Conservation (phyloP, 2,113 vertebrate genomes). For the Progne subis region DNA sequence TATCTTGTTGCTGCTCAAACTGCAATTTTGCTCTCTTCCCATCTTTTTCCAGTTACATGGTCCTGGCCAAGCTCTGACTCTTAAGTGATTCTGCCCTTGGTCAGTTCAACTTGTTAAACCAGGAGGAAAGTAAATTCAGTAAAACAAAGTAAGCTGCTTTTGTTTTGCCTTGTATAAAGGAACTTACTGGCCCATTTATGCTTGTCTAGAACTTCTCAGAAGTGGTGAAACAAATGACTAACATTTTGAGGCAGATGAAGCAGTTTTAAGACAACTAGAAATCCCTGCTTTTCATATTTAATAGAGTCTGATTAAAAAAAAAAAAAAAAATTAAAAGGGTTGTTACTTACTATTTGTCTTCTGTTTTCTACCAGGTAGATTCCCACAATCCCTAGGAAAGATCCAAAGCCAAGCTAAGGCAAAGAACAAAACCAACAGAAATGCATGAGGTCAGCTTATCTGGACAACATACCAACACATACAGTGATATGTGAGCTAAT, state of each 20-base stretch:
- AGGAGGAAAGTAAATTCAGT: neutral
- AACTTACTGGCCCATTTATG: neutral
- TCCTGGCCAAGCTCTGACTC: neutral
- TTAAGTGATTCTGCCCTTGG: neutral
- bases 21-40: neutral
- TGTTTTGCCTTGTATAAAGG: neutral
- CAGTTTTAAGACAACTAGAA: neutral
- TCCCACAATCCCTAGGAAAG: conserved; percentile 90
- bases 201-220: neutral
- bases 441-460: neutral
- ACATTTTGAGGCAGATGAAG: neutral
- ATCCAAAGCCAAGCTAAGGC: conserved; percentile 91
- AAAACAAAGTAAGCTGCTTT: neutral
- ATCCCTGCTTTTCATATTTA: neutral
- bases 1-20: neutral
- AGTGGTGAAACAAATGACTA: neutral
- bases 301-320: neutral
- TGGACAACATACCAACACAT: neutral
- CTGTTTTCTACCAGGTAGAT: conserved; percentile 93
- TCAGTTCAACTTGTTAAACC: neutral
- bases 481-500: neutral
- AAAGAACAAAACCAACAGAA: conserved; percentile 57
- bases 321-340: neutral
- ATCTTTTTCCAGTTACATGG: neutral
- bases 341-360: conserved; percentile 88